Percentiles rank a stretch among this genome's conserved stretches.
These are phyloP conservation scores for Cybosia mesomella DNA, from an alignment of 2,888 invertebrate genomes.

Conservation along the genomic window DNA sequence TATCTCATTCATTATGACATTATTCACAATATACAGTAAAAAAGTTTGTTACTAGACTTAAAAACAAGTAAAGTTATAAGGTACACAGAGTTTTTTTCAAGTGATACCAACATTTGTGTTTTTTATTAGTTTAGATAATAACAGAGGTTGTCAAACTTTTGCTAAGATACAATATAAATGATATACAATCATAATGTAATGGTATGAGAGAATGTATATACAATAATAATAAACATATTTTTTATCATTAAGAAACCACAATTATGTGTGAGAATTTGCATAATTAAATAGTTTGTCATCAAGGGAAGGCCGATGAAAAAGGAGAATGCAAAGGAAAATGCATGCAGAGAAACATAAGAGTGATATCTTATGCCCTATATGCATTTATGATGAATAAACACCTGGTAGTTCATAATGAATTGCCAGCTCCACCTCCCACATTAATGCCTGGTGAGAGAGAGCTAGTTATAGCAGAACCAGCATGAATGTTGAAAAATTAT, in stretches of 20 bases:
- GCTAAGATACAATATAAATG: background rate
- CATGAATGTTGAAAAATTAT: background rate
- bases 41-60: background rate
- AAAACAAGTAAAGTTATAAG: background rate
- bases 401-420: too few relatives aligned
- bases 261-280: background rate
- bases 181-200: background rate
- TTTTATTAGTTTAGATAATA: conserved; percentile 4
- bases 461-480: background rate
- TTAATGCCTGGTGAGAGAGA: background rate
- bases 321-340: too few relatives aligned
- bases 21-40: too few relatives aligned
- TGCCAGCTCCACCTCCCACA: background rate
- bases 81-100: background rate
- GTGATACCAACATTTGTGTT: background rate
- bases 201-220: background rate
- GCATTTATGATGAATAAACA: too few relatives aligned
- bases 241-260: background rate
- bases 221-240: too few relatives aligned
- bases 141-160: conserved; percentile 2
- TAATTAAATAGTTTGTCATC: background rate
- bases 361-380: too few relatives aligned
- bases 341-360: too few relatives aligned
- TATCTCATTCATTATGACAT: background rate
- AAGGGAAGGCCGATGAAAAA: too few relatives aligned